These are phyloP conservation scores for Cantharis flavilabris DNA, from an alignment of 2,888 invertebrate genomes.

Conservation along the genomic window DNA sequence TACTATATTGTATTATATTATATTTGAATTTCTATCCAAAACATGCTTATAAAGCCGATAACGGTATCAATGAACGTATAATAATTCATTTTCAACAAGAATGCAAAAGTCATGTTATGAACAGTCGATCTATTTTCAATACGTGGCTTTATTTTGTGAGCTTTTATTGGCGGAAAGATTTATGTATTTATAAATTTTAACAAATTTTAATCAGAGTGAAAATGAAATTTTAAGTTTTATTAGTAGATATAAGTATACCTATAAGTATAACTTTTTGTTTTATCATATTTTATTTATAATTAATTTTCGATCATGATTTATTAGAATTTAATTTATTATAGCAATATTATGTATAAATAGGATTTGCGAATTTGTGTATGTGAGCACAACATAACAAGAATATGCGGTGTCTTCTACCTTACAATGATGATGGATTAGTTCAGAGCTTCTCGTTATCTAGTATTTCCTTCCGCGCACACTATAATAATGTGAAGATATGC, in stretches of 20 bases:
- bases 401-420: slow-evolving; percentile 6
- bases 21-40: slow-evolving; percentile 8
- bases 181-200: slow-evolving; percentile 16
- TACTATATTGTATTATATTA: background rate
- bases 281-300: background rate
- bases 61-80: slow-evolving; percentile 13
- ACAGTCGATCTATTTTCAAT: slow-evolving; percentile 17
- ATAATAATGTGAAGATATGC: slow-evolving; percentile 17
- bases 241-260: background rate
- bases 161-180: slow-evolving; percentile 12
- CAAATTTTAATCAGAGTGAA: slow-evolving; percentile 12
- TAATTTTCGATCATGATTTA: background rate
- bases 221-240: background rate
- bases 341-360: background rate
- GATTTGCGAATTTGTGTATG: slow-evolving; percentile 4
- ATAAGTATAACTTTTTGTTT: background rate
- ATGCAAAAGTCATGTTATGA: slow-evolving; percentile 16
- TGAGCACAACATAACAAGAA: background rate
- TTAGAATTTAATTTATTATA: background rate
- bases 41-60: background rate
- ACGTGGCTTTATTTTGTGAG: slow-evolving; percentile 17
- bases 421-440: slow-evolving; percentile 18
- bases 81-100: slow-evolving; percentile 19
- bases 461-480: slow-evolving; percentile 4
- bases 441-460: slow-evolving; percentile 14